Evolutionary conservation across 2,113 vertebrate species (phyloP).

Genomic region (Tachuris rubrigastra): DNA sequence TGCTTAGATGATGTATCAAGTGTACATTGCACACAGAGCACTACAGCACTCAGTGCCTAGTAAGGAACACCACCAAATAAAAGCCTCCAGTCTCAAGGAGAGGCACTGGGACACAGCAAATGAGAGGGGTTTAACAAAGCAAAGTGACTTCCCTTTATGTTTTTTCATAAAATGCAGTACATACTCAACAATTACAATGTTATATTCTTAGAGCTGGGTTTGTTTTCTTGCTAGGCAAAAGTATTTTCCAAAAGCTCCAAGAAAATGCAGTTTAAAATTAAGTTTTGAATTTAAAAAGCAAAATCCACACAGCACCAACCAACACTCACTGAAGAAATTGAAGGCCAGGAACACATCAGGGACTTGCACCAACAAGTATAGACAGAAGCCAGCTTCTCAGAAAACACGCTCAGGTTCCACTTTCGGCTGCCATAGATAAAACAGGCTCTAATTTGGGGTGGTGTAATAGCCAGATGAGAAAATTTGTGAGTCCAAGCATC

Average conservation of each 20-base stretch:
- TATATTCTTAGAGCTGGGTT: background rate
- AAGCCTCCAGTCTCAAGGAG: conserved; percentile 1
- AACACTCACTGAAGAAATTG: background rate
- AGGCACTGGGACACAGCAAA: background rate
- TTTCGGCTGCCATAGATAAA: background rate
- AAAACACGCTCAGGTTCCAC: background rate
- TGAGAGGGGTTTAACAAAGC: background rate
- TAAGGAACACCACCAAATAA: conserved; percentile 44
- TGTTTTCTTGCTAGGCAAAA: background rate
- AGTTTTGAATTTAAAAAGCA: background rate
- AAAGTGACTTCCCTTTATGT: background rate
- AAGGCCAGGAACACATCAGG: background rate
- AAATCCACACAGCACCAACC: background rate
- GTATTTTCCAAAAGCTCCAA: background rate
- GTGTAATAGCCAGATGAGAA: background rate
- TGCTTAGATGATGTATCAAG: conserved; percentile 15
- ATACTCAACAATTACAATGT: background rate
- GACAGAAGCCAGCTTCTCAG: accelerated
- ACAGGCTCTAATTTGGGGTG: accelerated
- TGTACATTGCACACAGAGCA: background rate
- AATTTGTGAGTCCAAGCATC: background rate
- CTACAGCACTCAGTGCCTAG: background rate
- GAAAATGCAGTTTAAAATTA: background rate
- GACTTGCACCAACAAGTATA: background rate
- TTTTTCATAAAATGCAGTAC: background rate